Base-by-base conservation (phyloP, 2,888 invertebrate genomes). In the Strigamia maritima region DNA sequence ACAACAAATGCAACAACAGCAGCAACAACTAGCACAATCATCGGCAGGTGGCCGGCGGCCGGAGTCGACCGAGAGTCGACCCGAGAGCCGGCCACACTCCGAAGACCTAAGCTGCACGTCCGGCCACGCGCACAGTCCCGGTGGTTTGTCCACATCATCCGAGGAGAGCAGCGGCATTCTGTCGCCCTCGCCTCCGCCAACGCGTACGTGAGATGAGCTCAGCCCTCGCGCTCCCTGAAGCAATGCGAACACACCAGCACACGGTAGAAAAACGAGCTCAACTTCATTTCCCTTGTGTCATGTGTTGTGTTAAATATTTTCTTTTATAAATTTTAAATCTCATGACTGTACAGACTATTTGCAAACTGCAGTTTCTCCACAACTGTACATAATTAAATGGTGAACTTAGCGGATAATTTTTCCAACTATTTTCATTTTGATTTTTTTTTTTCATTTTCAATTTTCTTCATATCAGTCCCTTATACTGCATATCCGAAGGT, bases 1-100 rank as follows among this genome's bases (percentile, higher is more conserved):
- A 28, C 82, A 82, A 78, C 82, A 82, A 76, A 81, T 82, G 82
- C 82, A 82, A 44, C 81, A 81, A 75, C 82, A 82, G 76, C 81
- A 81, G 80, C 80, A 78, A 24, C 78, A 79, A 79, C 31, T 78
- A 35, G 65, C 80, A 16, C 76, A 75, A 19, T 12, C 14, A 6
- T 49, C 35, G 26, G 60, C 74, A 0, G 78, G 78, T 22, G 35
- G 28, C 44, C 26, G 76, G 60, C 49, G 79, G 40, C 80, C 79
- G 22, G 80, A 80, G 38, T 79, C 79, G 24, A 79, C 76, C 22
- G 80, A 78, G 22, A 78, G 80, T n/a, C 79, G 81, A n/a, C 80
- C 76, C 22, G 80, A 78, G 35, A 78, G 80, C 22, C 79, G 81
- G 24, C 80, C 81, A 2, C 80, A 81, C 22, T 81, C 81, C 24